Base-by-base conservation (phyloP, 2,797 vertebrate species). In the Enoplosus armatus region DNA sequence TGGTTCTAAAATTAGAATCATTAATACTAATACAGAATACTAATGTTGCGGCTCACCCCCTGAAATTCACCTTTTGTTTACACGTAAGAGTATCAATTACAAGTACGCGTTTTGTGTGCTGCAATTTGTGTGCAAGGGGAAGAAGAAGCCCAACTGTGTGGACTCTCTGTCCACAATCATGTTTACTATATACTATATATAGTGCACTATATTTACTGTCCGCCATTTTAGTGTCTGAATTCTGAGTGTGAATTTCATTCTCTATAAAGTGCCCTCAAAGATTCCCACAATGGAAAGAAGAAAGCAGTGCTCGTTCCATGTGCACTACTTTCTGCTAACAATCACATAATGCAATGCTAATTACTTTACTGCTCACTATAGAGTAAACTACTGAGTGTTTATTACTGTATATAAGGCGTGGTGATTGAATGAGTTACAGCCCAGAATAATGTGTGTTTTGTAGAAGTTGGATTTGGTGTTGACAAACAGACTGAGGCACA, bases 401-500 rank as follows among this genome's bases (percentile, higher is more conserved):
- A 1, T 45, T 22, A 47, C 10, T n/a, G 24, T 43, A 8, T 61
- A 6, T 20, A 48, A 55, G 22, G 8, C 7, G 1, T 5, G 12
- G 11, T 43, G 24, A 79, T 48, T 41, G 4, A 24, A 26, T 0
- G 3, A 33, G 8, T 67, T 72, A 47, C 5, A 45, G 14, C 4
- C 14, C 2, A 11, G 48, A 26, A 8, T 31, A 7, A 20, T 48
- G 26, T 50, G 50, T 14, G 16, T 72, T 56, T 39, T 10, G 33
- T 0, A 3, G 33, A 47, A 26, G 47, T 20, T 39, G n/a, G 29
- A 22, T 71, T 24, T 18, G 22, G 5, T 68, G 8, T 10, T 48
- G 53, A 65, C 45, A 61, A 70, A 66, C n/a, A 41, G 56, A 65
- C 63, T 31, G 37, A 56, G 45, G 27, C 48, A 39, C 45, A 62